Percentiles rank a stretch among this genome's conserved stretches.
phyloP scores from a whole-genome alignment of 1,140 invertebrate genomes.

The Araneus ventricosus region DNA sequence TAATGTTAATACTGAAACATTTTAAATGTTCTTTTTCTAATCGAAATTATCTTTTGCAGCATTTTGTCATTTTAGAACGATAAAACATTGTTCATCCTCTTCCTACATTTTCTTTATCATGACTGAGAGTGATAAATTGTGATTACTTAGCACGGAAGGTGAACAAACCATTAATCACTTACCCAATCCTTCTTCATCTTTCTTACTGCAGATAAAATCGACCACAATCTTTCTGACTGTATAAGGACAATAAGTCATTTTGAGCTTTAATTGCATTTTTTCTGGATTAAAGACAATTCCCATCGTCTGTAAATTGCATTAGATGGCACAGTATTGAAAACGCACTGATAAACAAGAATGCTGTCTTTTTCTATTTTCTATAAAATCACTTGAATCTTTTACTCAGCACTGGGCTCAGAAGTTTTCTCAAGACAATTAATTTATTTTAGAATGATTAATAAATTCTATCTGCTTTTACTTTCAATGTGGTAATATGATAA shows the following conservation, averaged over 20 bases:
- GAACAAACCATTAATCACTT: constrained; percentile 11
- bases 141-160: not conserved
- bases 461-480: no score
- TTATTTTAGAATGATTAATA: no score
- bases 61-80: not conserved
- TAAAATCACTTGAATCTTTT: not conserved
- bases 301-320: not conserved
- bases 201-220: not conserved
- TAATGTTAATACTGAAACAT: no score
- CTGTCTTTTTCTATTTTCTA: no score
- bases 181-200: not conserved
- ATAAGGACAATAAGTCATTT: not conserved
- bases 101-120: not conserved
- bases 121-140: not conserved
- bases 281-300: not conserved
- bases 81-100: not conserved
- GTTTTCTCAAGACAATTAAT: no score
- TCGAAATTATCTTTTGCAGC: no score
- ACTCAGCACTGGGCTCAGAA: not conserved
- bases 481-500: no score
- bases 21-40: no score
- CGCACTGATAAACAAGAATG: no score
- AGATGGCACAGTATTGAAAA: no score
- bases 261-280: not conserved
- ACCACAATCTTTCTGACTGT: not conserved